phyloP scores from a whole-genome alignment of 1,140 invertebrate genomes.

The Agrypnia vestita region DNA sequence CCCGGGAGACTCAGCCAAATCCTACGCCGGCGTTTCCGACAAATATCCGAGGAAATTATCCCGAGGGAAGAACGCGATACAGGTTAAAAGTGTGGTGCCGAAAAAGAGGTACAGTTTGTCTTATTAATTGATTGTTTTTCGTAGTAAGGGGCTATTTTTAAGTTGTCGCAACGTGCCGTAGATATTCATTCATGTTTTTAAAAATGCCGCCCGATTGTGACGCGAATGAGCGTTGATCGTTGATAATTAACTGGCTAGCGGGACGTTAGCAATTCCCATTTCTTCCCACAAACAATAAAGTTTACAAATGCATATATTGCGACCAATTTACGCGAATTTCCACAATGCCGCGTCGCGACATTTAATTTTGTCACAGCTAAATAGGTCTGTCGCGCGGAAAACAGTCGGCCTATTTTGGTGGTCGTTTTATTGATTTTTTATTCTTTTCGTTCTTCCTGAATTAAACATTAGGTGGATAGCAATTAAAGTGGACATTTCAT shows the following conservation, averaged over 20 bases:
- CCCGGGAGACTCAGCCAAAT: not conserved
- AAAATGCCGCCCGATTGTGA: slow-evolving; percentile 7
- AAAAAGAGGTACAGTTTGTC: slow-evolving; percentile 44
- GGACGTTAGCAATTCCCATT: not conserved
- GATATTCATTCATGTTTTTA: slow-evolving; percentile 30
- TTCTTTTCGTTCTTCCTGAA: not conserved
- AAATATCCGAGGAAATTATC: slow-evolving; percentile 55
- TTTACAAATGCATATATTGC: too few species aligned
- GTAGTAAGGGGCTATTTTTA: slow-evolving; percentile 7
- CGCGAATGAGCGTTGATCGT: not conserved
- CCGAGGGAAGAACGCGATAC: slow-evolving; percentile 38
- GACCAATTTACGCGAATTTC: too few species aligned
- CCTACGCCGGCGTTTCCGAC: not conserved
- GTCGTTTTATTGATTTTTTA: not conserved
- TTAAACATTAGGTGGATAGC: not conserved
- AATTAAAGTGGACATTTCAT: too few species aligned
- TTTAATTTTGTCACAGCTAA: not conserved
- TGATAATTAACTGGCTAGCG: not conserved
- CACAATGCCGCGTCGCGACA: too few species aligned
- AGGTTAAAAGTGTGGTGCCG: slow-evolving; percentile 49
- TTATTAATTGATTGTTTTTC: not conserved
- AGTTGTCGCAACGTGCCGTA: slow-evolving; percentile 10
- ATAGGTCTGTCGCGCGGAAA: not conserved
- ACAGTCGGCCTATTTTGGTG: too few species aligned
- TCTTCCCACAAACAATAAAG: slow-evolving; percentile 14